A percentile compares a stretch with the other conserved stretches of the same genome.
Evolutionary conservation across 1,140 invertebrate species (phyloP).

Genomic region (Scaptomyza montana): DNA sequence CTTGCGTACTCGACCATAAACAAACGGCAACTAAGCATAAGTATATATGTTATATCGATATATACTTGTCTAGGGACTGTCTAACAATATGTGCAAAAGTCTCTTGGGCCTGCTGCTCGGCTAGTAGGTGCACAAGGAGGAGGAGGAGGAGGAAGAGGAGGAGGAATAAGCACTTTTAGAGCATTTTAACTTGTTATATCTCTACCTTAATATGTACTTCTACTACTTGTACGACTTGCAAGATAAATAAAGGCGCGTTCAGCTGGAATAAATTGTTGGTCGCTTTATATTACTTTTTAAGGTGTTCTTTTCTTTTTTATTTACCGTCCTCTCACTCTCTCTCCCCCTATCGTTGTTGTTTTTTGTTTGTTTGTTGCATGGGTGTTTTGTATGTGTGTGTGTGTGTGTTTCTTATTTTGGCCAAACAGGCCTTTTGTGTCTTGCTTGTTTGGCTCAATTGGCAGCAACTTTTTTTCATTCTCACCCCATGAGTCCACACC

Average conservation of each 20-base stretch:
- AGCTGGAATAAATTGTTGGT: conserved; percentile 3
- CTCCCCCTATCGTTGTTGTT: too few species aligned
- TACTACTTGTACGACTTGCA: background rate
- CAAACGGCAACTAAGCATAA: too few species aligned
- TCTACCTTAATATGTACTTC: background rate
- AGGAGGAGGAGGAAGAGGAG: background rate
- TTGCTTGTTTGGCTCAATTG: conserved; percentile 1
- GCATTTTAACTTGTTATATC: background rate
- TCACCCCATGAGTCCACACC: background rate
- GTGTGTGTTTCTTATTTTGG: background rate
- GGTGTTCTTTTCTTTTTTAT: background rate
- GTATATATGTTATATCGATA: background rate
- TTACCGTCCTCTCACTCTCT: background rate
- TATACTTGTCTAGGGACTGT: background rate
- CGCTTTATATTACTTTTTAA: conserved; percentile 4
- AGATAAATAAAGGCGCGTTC: conserved; percentile 3
- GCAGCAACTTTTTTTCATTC: background rate
- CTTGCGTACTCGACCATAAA: background rate
- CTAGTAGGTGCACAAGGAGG: too few species aligned
- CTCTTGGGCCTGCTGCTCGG: background rate
- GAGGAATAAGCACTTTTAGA: background rate
- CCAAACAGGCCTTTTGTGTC: conserved; percentile 1
- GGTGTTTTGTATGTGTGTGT: too few species aligned
- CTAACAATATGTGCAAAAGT: background rate
- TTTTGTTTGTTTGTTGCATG: too few species aligned